Evolutionary conservation across 2,113 vertebrate species (phyloP).

Genomic region (Barnardius zonarius): DNA sequence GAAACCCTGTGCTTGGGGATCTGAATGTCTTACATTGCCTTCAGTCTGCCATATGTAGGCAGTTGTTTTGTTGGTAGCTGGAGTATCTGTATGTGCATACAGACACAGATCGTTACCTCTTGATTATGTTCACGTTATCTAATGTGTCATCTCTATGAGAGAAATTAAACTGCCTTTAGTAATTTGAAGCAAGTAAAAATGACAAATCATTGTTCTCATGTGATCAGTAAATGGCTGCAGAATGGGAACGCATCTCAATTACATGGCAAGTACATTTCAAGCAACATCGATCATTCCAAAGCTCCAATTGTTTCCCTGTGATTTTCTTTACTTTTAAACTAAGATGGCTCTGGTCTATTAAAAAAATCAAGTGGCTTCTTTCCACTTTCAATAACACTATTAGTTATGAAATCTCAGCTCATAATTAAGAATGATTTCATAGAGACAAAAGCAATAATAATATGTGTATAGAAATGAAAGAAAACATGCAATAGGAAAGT

Average conservation of each 20-base stretch:
- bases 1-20: not conserved
- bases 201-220: slow-evolving; percentile 47
- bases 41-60: not conserved
- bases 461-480: slow-evolving; percentile 25
- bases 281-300: slow-evolving; percentile 24
- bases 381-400: slow-evolving; percentile 59
- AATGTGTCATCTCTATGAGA: slow-evolving; percentile 31
- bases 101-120: slow-evolving; percentile 49
- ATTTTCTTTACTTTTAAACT: slow-evolving; percentile 40
- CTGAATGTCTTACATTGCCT: not conserved
- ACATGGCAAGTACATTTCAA: slow-evolving; percentile 11
- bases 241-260: slow-evolving; percentile 54
- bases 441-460: slow-evolving; percentile 43
- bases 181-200: slow-evolving; percentile 58
- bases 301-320: not conserved
- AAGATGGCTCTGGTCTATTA: not conserved
- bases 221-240: slow-evolving; percentile 41
- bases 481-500: not conserved
- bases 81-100: not conserved
- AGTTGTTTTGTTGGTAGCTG: not conserved
- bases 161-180: slow-evolving; percentile 63
- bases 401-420: slow-evolving; percentile 56
- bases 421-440: slow-evolving; percentile 37
- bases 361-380: slow-evolving; percentile 30
- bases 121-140: slow-evolving; percentile 52